Percentiles rank a stretch among this genome's conserved stretches.
phyloP scores from a whole-genome alignment of 2,797 vertebrate genomes.

The Luscinia megarhynchos region DNA sequence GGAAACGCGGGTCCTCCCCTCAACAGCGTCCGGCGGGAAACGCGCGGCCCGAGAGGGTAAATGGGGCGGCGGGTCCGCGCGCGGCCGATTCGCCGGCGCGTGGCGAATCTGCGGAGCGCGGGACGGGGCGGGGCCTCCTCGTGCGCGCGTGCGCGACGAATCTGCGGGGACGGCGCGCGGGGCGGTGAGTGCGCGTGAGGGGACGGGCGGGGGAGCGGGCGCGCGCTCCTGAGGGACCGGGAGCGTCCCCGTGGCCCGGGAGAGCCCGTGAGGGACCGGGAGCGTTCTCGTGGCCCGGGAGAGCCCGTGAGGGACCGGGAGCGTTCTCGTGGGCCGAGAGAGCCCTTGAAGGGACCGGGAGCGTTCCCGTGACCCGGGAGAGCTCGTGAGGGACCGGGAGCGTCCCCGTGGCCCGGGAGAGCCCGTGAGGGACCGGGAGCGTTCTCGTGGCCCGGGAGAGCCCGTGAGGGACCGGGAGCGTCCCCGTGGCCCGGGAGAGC shows the following conservation, averaged over 20 bases:
- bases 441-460: too few species aligned
- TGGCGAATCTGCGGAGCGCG: not conserved
- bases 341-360: not conserved
- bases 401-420: not conserved
- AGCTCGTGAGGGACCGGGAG: not conserved
- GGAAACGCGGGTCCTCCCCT: not conserved
- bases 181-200: not conserved
- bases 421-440: not conserved
- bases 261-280: not conserved
- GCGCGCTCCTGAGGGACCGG: not conserved
- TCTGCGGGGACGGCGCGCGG: not conserved
- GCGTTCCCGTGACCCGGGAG: too few species aligned
- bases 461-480: not conserved
- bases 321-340: too few species aligned
- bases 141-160: not conserved
- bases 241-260: not conserved
- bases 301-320: too few species aligned
- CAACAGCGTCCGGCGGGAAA: not conserved
- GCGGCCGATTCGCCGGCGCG: not conserved
- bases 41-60: not conserved
- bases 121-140: not conserved
- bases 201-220: not conserved
- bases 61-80: not conserved
- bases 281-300: not conserved
- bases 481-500: too few species aligned